Evolutionary conservation across 2,797 vertebrate species (phyloP).

Genomic region (Megaceryle alcyon): DNA sequence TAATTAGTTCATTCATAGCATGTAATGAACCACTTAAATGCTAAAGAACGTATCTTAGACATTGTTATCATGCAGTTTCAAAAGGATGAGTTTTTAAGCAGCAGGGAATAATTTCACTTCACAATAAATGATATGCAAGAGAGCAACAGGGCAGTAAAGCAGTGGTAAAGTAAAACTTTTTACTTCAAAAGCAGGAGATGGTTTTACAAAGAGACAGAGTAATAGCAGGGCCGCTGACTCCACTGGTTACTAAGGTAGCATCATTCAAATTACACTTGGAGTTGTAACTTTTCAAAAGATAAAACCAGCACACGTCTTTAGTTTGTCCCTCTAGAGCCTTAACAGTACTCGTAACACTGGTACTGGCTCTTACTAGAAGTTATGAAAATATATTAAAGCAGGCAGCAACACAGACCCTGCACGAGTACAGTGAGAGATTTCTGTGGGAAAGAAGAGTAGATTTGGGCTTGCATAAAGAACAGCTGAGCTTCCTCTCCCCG

Average conservation of each 20-base stretch:
- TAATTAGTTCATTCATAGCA: background rate
- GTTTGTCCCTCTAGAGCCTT: background rate
- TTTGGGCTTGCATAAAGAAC: background rate
- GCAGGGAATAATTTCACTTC: background rate
- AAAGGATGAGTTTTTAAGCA: background rate
- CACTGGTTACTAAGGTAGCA: background rate
- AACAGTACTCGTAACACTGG: background rate
- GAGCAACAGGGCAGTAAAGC: background rate
- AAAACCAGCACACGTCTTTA: background rate
- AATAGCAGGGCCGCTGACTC: background rate
- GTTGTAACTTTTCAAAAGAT: background rate
- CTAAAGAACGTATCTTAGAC: background rate
- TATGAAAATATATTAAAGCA: background rate
- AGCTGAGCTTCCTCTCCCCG: background rate
- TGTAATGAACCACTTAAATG: constrained; percentile 2
- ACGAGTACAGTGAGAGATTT: background rate
- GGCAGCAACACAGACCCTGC: background rate
- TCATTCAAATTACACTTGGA: background rate
- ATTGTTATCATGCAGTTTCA: background rate
- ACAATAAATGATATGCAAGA: background rate
- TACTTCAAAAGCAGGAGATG: background rate
- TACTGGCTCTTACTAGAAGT: background rate
- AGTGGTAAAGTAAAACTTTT: background rate
- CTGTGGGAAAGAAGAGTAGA: background rate
- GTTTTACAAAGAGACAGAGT: background rate